Conservation (phyloP, 2,888 invertebrate genomes). For the Mongoloraphidia duomilia region DNA sequence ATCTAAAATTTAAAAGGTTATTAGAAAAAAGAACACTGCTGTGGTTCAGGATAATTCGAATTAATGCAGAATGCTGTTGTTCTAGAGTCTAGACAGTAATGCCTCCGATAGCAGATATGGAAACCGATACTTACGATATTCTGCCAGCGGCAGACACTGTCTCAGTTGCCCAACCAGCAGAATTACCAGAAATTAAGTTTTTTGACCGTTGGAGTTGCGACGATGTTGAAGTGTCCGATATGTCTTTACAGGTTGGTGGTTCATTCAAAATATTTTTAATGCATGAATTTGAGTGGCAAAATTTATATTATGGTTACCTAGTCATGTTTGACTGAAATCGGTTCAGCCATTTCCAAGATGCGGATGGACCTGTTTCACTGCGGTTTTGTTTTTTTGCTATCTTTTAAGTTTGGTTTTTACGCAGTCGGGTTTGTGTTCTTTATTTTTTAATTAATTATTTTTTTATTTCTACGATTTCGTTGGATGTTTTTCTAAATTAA, state of each 20-base stretch:
- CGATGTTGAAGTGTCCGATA: constrained; percentile 95
- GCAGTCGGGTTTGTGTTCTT: too few relatives aligned
- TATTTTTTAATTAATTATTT: constrained; percentile 24
- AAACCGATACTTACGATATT: constrained; percentile 38
- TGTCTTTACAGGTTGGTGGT: constrained; percentile 74
- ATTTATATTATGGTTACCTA: too few relatives aligned
- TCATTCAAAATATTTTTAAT: not conserved
- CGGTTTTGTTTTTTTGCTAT: too few relatives aligned
- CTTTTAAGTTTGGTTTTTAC: too few relatives aligned
- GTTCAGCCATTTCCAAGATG: too few relatives aligned
- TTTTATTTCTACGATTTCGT: not conserved
- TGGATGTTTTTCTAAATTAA: constrained; percentile 3
- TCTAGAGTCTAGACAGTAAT: constrained; percentile 7
- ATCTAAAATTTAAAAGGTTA: not conserved
- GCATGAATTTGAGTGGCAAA: not conserved
- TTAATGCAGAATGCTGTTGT: constrained; percentile 4
- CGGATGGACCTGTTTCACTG: too few relatives aligned
- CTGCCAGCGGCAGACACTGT: constrained; percentile 37
- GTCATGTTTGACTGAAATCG: too few relatives aligned
- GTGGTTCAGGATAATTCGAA: not conserved
- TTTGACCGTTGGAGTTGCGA: constrained; percentile 96
- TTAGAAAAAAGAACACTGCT: constrained; percentile 4
- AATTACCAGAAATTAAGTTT: constrained; percentile 92
- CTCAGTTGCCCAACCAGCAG: constrained; percentile 47
- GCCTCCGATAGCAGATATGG: constrained; percentile 35